Conservation (phyloP, 1,140 invertebrate species). For the Hormaphis cornu region DNA sequence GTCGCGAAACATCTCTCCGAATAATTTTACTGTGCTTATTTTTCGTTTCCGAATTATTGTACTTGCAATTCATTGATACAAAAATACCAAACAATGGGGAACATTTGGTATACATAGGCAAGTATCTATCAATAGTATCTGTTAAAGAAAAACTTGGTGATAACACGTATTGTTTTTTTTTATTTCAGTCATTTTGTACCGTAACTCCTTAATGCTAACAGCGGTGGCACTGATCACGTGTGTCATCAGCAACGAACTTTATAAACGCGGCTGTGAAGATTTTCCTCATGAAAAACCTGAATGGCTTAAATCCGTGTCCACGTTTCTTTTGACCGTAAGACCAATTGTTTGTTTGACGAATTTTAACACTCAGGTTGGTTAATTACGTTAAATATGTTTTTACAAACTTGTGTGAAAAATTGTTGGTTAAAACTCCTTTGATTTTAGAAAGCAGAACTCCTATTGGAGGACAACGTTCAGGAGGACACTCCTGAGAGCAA, state of each 20-base stretch:
- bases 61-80: neutral
- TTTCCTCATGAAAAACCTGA: neutral
- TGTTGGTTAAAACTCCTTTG: too few relatives aligned
- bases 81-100: constrained; percentile 26
- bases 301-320: neutral
- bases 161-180: neutral
- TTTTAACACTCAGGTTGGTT: neutral
- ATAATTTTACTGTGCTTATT: constrained; percentile 1
- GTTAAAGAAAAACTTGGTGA: too few relatives aligned
- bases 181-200: neutral
- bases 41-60: constrained; percentile 12
- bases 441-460: constrained; percentile 9
- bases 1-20: neutral
- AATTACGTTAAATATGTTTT: neutral
- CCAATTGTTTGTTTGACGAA: constrained; percentile 3
- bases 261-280: neutral
- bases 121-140: too few relatives aligned
- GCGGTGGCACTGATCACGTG: neutral
- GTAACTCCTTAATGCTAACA: constrained; percentile 7
- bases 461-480: neutral
- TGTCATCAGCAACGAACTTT: neutral
- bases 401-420: too few relatives aligned
- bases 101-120: neutral
- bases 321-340: constrained; percentile 4
- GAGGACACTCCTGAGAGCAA: neutral